Conservation (phyloP, 2,888 invertebrate species). For the Congeria kusceri region DNA sequence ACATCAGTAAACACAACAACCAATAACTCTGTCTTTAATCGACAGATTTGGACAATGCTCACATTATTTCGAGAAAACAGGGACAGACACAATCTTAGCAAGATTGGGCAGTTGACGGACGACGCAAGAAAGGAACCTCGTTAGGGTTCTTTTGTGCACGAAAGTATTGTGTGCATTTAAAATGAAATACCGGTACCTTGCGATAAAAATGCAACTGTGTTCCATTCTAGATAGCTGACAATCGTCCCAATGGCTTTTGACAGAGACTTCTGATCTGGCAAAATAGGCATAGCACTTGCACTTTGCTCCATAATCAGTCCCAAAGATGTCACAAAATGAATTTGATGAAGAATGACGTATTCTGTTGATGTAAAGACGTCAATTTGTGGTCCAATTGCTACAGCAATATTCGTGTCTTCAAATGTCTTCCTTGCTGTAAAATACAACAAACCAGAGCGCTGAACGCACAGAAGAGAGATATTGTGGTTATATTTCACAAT, state of each 20-base stretch:
- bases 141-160: no score
- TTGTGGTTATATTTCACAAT: no score
- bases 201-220: slow-evolving; percentile 77
- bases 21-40: no score
- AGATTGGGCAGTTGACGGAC: no score
- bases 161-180: no score
- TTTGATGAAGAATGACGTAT: slow-evolving; percentile 77
- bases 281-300: slow-evolving; percentile 70
- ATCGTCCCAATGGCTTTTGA: slow-evolving; percentile 74
- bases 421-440: slow-evolving; percentile 72
- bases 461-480: no score
- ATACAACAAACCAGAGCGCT: no score
- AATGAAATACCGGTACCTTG: slow-evolving; percentile 67
- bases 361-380: slow-evolving; percentile 80
- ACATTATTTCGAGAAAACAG: no score
- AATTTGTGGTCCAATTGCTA: slow-evolving; percentile 79
- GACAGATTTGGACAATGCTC: no score
- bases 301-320: slow-evolving; percentile 67
- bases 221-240: slow-evolving; percentile 70
- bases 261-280: slow-evolving; percentile 75
- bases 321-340: slow-evolving; percentile 77
- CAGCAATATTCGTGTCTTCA: slow-evolving; percentile 63
- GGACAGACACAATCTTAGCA: no score
- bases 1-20: no score
- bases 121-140: no score